Base-by-base conservation (phyloP, 2,888 invertebrate genomes). In the Cyclophora punctaria region DNA sequence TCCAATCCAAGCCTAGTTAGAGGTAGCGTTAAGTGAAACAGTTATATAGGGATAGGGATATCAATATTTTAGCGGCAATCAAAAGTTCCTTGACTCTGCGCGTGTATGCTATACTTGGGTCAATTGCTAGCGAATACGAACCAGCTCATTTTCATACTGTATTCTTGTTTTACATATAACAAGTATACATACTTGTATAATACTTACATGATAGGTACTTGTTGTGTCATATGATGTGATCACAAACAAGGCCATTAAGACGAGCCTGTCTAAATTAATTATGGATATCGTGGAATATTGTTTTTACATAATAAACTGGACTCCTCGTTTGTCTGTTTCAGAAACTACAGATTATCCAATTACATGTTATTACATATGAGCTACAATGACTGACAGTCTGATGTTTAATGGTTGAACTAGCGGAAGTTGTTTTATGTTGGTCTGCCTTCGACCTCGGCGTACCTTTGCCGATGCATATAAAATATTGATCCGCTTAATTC, bases 201-300 rank as follows among this genome's bases (percentile, higher is more conserved):
- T 20, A 20, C 20, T 20, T 1, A 20, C 20, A 20, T 20, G 20
- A 20, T 20, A 20, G 20, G 20, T 20, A 20, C 20, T 20, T 20
- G 20, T 20, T 20, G 20, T 20, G 20, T 20, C 20, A 76, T 75
- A 52, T 65, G 59, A 64, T 63, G 60, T 60, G 54, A 60, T 60
- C 62, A 37, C 64, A 69, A 70, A 69, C 64, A 55, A 71, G 63
- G 60, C 50, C 59, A 72, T 72, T 69, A 63, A 56, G 69, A 72
- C 71, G 65, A 62, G 63, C 67, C 72, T 60, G 57, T 60, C 63
- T 63, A 61, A 64, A 66, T 61, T 53, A 50, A 49, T 54, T 37
- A 20, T 20, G 2, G 20, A 20, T 20, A 20, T 20, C 20, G 20
- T 20, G 20, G 20, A 37, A 37, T 37, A 37, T 37, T 37, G 4